These are phyloP conservation scores for Apis mellifera DNA, from an alignment of 1,140 invertebrate species.

Conservation along the genomic window Amel_HAv3.1 CM009931.2:3767001-3767500, in stretches of 20 bases:
- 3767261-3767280: background rate
- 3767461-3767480: background rate
- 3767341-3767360: too few relatives aligned
- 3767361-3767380: too few relatives aligned
- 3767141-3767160: constrained; percentile 12
- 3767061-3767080: constrained; percentile 70
- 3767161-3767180: constrained; percentile 29
- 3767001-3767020: too few relatives aligned
- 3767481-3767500: too few relatives aligned
- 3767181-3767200: constrained; percentile 24
- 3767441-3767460: too few relatives aligned
- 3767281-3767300: too few relatives aligned
- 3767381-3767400: too few relatives aligned
- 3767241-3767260: constrained; percentile 32
- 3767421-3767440: too few relatives aligned
- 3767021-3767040: constrained; percentile 22
- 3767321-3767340: too few relatives aligned
- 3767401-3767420: too few relatives aligned
- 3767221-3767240: constrained; percentile 25
- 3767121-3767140: constrained; percentile 75
- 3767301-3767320: constrained; percentile 11
- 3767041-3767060: constrained; percentile 74
- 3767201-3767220: constrained; percentile 27
- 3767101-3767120: constrained; percentile 74
- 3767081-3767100: constrained; percentile 49